Percentiles rank a stretch among this genome's conserved stretches.
Evolutionary conservation across 2,797 vertebrate species (phyloP).

Genomic region (Lophius americanus): DNA sequence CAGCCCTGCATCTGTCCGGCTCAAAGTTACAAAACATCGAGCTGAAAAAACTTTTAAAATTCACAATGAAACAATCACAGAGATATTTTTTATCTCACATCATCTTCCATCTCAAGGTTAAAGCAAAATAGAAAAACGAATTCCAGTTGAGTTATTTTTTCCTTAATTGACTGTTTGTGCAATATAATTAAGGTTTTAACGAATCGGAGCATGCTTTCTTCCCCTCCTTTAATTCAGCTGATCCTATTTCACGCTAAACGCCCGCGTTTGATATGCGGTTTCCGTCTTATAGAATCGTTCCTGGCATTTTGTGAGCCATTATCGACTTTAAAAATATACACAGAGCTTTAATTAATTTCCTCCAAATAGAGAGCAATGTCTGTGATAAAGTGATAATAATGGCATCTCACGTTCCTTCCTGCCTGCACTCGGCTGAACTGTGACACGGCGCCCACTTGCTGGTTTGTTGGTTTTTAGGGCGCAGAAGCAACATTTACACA

Average conservation of each 20-base stretch:
- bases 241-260: slow-evolving; percentile 68
- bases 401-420: background rate
- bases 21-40: no score
- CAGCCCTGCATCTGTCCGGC: slow-evolving; percentile 30
- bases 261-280: slow-evolving; percentile 23
- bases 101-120: slow-evolving; percentile 16
- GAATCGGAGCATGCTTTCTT: slow-evolving; percentile 31
- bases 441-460: slow-evolving; percentile 1
- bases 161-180: slow-evolving; percentile 62
- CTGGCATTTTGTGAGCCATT: slow-evolving; percentile 60
- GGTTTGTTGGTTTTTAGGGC: slow-evolving; percentile 17
- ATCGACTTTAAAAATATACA: slow-evolving; percentile 61
- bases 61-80: background rate
- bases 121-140: slow-evolving; percentile 18
- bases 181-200: slow-evolving; percentile 59
- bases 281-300: slow-evolving; percentile 44
- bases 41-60: background rate
- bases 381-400: slow-evolving; percentile 45
- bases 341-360: slow-evolving; percentile 60
- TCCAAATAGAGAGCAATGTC: slow-evolving; percentile 22
- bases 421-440: slow-evolving; percentile 24
- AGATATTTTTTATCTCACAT: background rate
- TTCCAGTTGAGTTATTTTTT: slow-evolving; percentile 31
- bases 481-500: slow-evolving; percentile 24
- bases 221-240: slow-evolving; percentile 39